Base-by-base conservation (phyloP, 2,797 vertebrate species). In the Taenioides sp. region DNA sequence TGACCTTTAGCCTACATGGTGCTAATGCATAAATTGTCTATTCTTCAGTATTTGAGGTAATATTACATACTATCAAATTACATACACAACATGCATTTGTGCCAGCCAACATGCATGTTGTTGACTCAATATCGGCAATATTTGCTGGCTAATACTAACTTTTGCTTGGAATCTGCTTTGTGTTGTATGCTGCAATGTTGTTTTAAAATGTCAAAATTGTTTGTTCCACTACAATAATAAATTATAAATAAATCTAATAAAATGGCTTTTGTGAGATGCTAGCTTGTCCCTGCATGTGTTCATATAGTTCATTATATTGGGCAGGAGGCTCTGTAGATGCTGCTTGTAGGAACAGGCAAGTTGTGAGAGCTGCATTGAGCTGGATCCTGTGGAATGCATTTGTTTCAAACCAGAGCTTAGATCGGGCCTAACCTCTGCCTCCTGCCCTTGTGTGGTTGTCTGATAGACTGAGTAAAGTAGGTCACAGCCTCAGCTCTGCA, bases 261-360 rank as follows among this genome's bases (percentile, higher is more conserved):
- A 20, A 18, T n/a, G 31, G 16, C 14, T 74, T 64, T 76, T 83
- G 58, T 77, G n/a, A 9, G 54, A 22, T 12, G 54, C n/a, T 65
- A 78, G 80, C 59, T 28, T 28, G 27, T 31, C 7, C n/a, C n/a
- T 63, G 34, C 18, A 5, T 22, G 5, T n/a, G 20, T 12, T 23
- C 37, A 40, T 47, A 25, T 25, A 64, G 22, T 43, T 43, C 63
- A 22, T 23, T 50, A 7, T 7, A 10, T 75, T 76, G 79, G 84
- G 80, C 75, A 83, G 66, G 65, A 75, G 61, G 62, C 67, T 83
- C 70, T 80, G 71, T 79, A 76, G 75, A 67, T 77, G 69, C 65
- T 86, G 84, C 91, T 88, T 91, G 91, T 92, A 89, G 85, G 72
- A 83, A 91, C 88, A 92, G 84, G 91, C 88, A 83, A 76, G 28